Evolutionary conservation across 2,113 vertebrate species (phyloP).

Genomic region (Shinisaurus crocodilurus): DNA sequence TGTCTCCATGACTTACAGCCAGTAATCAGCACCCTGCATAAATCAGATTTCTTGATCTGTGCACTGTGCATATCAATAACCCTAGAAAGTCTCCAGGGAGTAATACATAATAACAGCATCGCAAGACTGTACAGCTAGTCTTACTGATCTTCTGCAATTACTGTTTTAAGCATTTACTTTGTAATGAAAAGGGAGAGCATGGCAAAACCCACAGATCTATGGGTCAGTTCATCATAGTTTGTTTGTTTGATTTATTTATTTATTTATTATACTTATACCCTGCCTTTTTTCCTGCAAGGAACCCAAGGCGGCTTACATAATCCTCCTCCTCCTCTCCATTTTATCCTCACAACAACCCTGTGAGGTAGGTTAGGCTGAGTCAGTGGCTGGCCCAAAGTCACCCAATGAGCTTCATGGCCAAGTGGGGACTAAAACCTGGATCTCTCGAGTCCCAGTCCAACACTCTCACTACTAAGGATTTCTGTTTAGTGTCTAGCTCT

Average conservation of each 20-base stretch:
- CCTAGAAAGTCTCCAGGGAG: constrained; percentile 16
- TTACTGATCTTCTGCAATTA: constrained; percentile 21
- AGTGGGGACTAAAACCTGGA: no score
- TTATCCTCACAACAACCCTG: no score
- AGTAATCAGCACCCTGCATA: constrained; percentile 23
- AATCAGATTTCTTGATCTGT: constrained; percentile 39
- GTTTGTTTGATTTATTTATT: no score
- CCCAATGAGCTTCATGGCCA: no score
- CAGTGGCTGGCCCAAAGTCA: no score
- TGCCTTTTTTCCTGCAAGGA: no score
- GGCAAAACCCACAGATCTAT: neutral
- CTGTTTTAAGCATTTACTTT: neutral
- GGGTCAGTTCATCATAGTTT: neutral
- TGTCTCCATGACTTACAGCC: constrained; percentile 29
- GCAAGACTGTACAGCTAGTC: constrained; percentile 11
- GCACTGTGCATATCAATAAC: neutral
- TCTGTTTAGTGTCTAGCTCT: neutral
- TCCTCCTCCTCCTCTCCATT: no score
- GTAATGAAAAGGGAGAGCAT: neutral
- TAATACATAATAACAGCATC: constrained; percentile 4
- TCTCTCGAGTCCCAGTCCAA: no score
- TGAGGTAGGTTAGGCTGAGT: no score
- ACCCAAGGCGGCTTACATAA: no score
- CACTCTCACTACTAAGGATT: no score
- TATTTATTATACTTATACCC: no score